A percentile compares a stretch with the other conserved stretches of the same genome.
Conservation (phyloP, 2,113 vertebrate genomes). For the Paedocypris sp. region DNA sequence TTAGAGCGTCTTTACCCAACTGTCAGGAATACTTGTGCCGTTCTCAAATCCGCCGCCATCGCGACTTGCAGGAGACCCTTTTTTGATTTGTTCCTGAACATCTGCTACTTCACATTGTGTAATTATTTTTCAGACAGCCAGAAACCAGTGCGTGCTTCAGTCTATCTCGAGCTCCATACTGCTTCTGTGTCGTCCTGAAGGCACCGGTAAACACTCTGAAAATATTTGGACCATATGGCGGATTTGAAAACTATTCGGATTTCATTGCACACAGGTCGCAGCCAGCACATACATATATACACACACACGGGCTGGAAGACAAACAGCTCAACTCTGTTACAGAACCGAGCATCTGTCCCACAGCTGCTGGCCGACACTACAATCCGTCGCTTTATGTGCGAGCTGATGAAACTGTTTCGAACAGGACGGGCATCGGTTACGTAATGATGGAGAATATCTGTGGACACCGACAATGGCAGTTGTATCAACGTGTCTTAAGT, state of each 20-base stretch:
- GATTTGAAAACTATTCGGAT: not conserved
- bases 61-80: not conserved
- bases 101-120: slow-evolving; percentile 4
- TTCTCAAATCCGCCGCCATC: not conserved
- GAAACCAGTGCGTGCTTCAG: slow-evolving; percentile 32
- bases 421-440: not conserved
- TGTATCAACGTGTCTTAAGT: not conserved
- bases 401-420: not conserved
- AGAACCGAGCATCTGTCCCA: not conserved
- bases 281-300: not conserved
- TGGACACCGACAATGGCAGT: not conserved
- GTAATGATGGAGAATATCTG: too few relatives aligned
- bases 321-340: not conserved
- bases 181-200: not conserved
- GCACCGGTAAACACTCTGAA: not conserved
- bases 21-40: not conserved
- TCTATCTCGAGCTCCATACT: not conserved
- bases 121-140: slow-evolving; percentile 1
- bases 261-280: not conserved
- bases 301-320: not conserved
- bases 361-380: not conserved
- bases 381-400: not conserved
- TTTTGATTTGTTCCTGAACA: slow-evolving; percentile 6
- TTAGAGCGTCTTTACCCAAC: not conserved
- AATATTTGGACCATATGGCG: not conserved